Evolutionary conservation across 35 echinoderm and acorn worm genomes (phyloP).

Genomic region (Patiria miniata): DNA sequence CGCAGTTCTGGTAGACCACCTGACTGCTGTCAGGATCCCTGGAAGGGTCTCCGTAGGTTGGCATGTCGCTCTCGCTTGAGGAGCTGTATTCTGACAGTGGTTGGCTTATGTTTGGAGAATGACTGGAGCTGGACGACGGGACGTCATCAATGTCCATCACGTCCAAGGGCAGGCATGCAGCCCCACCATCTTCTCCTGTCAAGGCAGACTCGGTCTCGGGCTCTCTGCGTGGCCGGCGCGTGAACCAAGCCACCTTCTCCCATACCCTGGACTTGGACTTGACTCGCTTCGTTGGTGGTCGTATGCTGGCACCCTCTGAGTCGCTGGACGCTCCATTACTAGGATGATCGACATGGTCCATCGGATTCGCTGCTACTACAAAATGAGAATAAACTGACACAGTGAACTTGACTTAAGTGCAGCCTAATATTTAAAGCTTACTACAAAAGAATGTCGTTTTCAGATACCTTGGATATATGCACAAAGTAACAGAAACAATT

Average conservation of each 20-base stretch:
- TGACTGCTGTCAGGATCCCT: conserved; percentile 56
- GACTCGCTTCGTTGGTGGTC: conserved; percentile 65
- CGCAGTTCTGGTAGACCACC: conserved; percentile 89
- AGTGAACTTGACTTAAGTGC: no score
- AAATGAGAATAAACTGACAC: no score
- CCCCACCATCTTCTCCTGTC: conserved; percentile 61
- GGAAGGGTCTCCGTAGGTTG: background rate
- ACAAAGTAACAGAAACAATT: no score
- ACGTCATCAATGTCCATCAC: conserved; percentile 81
- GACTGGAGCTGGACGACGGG: conserved; percentile 78
- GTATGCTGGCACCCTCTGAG: conserved; percentile 56
- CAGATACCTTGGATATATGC: no score
- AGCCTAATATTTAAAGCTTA: no score
- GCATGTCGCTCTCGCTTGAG: conserved; percentile 69
- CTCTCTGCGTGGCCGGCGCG: conserved; percentile 58
- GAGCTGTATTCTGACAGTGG: conserved; percentile 94
- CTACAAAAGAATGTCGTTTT: no score
- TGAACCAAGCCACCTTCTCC: conserved; percentile 83
- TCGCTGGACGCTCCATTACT: conserved; percentile 56
- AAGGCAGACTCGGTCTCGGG: conserved; percentile 55
- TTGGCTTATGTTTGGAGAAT: conserved; percentile 61
- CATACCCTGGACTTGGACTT: conserved; percentile 83
- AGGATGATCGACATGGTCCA: conserved; percentile 50
- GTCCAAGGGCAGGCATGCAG: conserved; percentile 66
- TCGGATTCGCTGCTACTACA: background rate